Evolutionary conservation across 2,113 vertebrate species (phyloP).

Genomic region (Melanerpes aurifrons): DNA sequence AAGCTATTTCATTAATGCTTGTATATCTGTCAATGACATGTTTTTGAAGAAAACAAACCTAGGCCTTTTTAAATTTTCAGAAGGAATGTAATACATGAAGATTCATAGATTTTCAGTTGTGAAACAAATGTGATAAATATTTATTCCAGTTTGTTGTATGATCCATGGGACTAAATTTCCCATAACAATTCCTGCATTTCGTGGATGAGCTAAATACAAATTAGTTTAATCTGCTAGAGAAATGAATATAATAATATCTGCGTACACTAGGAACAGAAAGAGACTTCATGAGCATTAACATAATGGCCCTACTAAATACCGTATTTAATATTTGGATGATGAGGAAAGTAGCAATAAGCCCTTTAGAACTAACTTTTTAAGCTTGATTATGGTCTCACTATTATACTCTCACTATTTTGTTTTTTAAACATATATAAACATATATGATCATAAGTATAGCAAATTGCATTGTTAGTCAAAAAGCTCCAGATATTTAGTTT

Average conservation of each 20-base stretch:
- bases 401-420: background rate
- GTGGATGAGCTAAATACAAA: background rate
- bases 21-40: background rate
- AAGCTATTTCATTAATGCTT: background rate
- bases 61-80: background rate
- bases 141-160: background rate
- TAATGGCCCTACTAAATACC: background rate
- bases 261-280: background rate
- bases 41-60: background rate
- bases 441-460: background rate
- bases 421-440: background rate
- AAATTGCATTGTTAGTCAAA: background rate
- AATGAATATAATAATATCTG: background rate
- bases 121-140: background rate
- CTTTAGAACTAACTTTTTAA: background rate
- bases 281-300: background rate
- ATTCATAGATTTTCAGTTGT: background rate
- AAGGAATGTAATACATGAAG: background rate
- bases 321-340: conserved; percentile 14
- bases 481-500: background rate
- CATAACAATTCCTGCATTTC: background rate
- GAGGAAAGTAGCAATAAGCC: background rate
- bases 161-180: background rate
- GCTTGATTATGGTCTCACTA: background rate
- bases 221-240: conserved; percentile 5